Base-by-base conservation (phyloP, 2,113 vertebrate species). In the Raphicerus campestris region DNA sequence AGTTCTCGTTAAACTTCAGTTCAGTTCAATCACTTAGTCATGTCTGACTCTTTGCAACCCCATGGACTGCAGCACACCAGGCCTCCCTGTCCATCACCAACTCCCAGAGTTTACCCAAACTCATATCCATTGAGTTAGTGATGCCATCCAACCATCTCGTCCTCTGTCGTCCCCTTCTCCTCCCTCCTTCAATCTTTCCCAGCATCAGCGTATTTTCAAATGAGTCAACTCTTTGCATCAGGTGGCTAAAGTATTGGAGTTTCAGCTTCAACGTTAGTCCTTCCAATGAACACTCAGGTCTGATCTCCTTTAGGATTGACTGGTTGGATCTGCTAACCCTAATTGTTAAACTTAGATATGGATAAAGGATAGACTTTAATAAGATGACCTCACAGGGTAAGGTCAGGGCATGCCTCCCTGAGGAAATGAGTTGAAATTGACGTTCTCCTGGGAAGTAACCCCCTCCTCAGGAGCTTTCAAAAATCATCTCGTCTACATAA, bases 81-180 rank as follows among this genome's bases (percentile, higher is more conserved):
- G 63, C 16, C 63, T n/a, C 2, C 63, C 16, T n/a, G 63, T 66
- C 32, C 63, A n/a, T n/a, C 63, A 66, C 16, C 63, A 66, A 66
- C 32, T 66, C 63, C 63, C 1, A 4, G 63, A n/a, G 16, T 66
- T 66, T 66, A 66, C 63, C 32, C 63, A 66, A 66, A n/a, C 2
- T n/a, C 8, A 10, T 66, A 8, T 19, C 16, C 63, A 19, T 66
- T 66, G 63, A n/a, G 8, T n/a, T 2, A 0, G 8, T n/a, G 32
- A n/a, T 66, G 63, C 16, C 63, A n/a, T n/a, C 3, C 32, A 66
- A 66, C 8, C 32, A n/a, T 66, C 32, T 66, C 63, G 0, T 66
- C 63, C 32, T 66, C 61, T 10, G 63, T 66, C 3, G 0, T 66
- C 32, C 32, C 32, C 63, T 66, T n/a, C 63, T n/a, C 32, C 61